Base-by-base conservation (phyloP, 1,140 invertebrate species). In the Diorhabda sublineata region DNA sequence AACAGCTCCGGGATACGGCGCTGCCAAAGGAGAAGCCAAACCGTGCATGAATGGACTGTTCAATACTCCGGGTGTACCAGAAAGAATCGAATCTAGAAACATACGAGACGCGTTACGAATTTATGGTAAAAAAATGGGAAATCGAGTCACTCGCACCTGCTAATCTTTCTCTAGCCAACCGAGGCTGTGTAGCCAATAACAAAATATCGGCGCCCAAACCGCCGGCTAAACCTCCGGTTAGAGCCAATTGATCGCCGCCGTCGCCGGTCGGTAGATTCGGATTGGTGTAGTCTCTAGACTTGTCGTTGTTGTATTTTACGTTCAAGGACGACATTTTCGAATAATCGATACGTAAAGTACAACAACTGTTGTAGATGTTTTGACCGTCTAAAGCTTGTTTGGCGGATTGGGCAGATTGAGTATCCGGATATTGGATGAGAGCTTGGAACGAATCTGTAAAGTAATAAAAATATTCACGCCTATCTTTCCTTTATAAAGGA, bases 221-320 rank as follows among this genome's bases (percentile, higher is more conserved):
- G 45, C 83, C 84, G 43, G 84, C 84, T 58, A 90, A 81, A 64
- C 89, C 88, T 45, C 84, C 84, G 45, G 83, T 82, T 58, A 90
- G 82, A 64, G 79, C 78, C 64, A 81, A 61, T 63, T 80, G 79
- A 69, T 80, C 80, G 43, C 87, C 83, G 42, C 68, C 60, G 84
- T 99, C 97, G 42, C 98, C 97, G 59, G 94, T 94, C 0, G 97
- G 97, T 78, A 99, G 87, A 77, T 90, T 92, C 42, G 97, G 97
- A 83, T 99, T 99, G 71, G 97, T 99, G 85, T 97, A 99, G 83
- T 99, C 98, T 61, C 98, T 87, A 64, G 94, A 97, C 84, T 99
- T 99, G 85, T 99, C 98, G 84, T 99, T 99, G 86, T 99, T 99
- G 86, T 97, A 99, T 82, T 98, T 98, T 47, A 99, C 97, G 84